Evolutionary conservation across 1,140 invertebrate genomes (phyloP).

Genomic region (Pseudomyrmex pallidus): DNA sequence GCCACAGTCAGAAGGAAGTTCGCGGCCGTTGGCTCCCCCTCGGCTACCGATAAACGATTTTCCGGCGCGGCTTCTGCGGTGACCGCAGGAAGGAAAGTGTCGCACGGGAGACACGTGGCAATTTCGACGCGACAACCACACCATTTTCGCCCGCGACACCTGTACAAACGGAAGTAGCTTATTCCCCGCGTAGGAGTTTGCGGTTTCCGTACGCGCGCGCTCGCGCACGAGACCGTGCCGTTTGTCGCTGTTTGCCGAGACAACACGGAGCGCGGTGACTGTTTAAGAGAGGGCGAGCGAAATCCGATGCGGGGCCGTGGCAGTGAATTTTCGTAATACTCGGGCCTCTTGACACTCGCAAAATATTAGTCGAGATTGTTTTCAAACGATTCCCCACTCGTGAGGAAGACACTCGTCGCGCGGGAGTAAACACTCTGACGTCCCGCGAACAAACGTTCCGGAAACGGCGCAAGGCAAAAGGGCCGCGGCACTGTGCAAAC

Average conservation of each 20-base stretch:
- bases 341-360: slow-evolving; percentile 17
- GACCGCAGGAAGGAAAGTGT: slow-evolving; percentile 52
- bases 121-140: slow-evolving; percentile 49
- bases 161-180: slow-evolving; percentile 55
- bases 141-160: slow-evolving; percentile 49
- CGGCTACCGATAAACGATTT: slow-evolving; percentile 49
- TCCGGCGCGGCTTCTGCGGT: neutral
- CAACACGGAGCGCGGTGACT: slow-evolving; percentile 17
- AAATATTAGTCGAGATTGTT: slow-evolving; percentile 62
- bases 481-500: slow-evolving; percentile 33
- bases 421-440: slow-evolving; percentile 45
- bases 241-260: slow-evolving; percentile 31
- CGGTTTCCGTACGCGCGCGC: slow-evolving; percentile 20
- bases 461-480: slow-evolving; percentile 49
- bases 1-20: neutral
- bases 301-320: slow-evolving; percentile 28
- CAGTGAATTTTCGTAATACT: slow-evolving; percentile 55
- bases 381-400: slow-evolving; percentile 54
- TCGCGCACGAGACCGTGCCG: no score
- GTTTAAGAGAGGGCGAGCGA: slow-evolving; percentile 28
- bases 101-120: slow-evolving; percentile 45
- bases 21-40: neutral
- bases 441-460: slow-evolving; percentile 43
- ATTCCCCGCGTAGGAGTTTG: slow-evolving; percentile 52
- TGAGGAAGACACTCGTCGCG: slow-evolving; percentile 34